Evolutionary conservation across 1,140 invertebrate species (phyloP).

Genomic region (Aphis craccivora): DNA sequence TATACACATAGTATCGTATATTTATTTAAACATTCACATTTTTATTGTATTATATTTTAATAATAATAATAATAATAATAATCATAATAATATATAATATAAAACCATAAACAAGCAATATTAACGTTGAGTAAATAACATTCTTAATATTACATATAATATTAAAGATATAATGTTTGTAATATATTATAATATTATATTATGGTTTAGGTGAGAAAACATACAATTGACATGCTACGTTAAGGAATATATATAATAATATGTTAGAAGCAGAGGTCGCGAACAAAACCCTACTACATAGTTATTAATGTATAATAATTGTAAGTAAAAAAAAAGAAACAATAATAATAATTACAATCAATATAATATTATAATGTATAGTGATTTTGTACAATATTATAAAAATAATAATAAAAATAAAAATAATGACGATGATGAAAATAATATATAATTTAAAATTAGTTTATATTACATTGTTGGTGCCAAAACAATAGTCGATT

Average conservation of each 20-base stretch:
- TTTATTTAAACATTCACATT: slow-evolving; percentile 26
- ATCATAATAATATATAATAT: slow-evolving; percentile 24
- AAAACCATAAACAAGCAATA: slow-evolving; percentile 49
- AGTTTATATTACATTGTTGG: background rate
- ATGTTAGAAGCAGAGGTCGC: slow-evolving; percentile 22
- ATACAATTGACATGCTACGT: slow-evolving; percentile 25
- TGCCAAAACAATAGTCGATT: background rate
- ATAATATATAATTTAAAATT: slow-evolving; percentile 1
- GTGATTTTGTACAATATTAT: slow-evolving; percentile 38
- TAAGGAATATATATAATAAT: slow-evolving; percentile 26
- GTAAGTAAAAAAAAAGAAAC: slow-evolving; percentile 24
- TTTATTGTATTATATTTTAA: background rate
- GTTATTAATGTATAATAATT: slow-evolving; percentile 31
- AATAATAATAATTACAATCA: background rate
- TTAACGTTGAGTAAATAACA: slow-evolving; percentile 43
- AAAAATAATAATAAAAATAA: slow-evolving; percentile 24
- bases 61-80: slow-evolving; percentile 23
- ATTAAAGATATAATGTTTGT: slow-evolving; percentile 7
- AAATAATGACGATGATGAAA: slow-evolving; percentile 23
- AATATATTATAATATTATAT: slow-evolving; percentile 10
- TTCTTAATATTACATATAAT: slow-evolving; percentile 16
- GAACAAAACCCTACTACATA: slow-evolving; percentile 4
- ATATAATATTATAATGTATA: slow-evolving; percentile 12
- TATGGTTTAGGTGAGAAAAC: background rate
- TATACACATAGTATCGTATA: slow-evolving; percentile 21